phyloP scores from a whole-genome alignment of 2,113 vertebrate genomes.

The Hyperopisus bebe region DNA sequence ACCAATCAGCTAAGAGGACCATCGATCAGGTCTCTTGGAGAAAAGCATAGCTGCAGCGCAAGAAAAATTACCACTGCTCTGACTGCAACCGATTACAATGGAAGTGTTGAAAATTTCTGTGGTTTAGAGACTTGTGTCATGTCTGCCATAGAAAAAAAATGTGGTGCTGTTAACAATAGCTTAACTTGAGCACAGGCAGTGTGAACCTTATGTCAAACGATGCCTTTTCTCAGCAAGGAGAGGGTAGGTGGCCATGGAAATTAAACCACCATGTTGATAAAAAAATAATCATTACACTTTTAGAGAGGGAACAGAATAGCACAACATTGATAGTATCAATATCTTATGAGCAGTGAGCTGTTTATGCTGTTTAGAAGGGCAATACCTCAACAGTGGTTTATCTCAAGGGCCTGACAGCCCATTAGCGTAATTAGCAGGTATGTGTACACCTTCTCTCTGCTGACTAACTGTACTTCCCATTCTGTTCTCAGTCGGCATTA shows the following conservation, averaged over 20 bases:
- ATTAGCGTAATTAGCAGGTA: slow-evolving; percentile 1
- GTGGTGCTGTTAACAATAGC: neutral
- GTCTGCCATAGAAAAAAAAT: neutral
- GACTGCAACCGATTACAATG: neutral
- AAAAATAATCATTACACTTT: neutral
- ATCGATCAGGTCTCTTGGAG: neutral
- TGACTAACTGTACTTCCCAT: neutral
- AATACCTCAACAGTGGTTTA: neutral
- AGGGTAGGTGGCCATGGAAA: neutral
- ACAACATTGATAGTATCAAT: neutral
- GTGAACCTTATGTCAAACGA: neutral
- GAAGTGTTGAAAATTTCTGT: neutral
- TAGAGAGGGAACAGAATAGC: neutral
- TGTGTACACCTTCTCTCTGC: neutral
- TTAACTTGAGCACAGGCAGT: neutral
- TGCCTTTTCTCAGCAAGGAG: neutral
- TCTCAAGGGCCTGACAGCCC: neutral
- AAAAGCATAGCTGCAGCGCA: neutral
- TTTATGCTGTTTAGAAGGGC: neutral
- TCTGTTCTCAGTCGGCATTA: neutral
- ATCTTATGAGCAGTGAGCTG: neutral
- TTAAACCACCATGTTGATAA: neutral
- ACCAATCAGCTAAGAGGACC: neutral
- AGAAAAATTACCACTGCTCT: neutral
- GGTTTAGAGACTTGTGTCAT: neutral